Base-by-base conservation (phyloP, 2,113 vertebrate genomes). In the Eleginops maclovinus region DNA sequence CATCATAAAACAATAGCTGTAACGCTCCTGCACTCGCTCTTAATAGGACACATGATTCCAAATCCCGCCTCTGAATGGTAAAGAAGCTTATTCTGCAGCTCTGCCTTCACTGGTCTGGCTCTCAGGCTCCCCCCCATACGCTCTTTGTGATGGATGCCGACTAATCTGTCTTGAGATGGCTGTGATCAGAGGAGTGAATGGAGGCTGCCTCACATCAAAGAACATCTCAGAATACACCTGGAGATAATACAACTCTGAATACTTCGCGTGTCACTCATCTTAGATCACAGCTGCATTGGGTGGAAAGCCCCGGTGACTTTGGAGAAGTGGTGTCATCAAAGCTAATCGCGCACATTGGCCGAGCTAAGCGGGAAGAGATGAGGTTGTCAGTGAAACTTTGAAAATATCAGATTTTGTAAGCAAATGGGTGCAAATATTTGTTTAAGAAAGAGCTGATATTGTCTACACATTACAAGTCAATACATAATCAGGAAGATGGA, bases 81-180 rank as follows among this genome's bases (percentile, higher is more conserved):
- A 91, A 89, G 85, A 70, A 75, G 92, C 87, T 91, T 90, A 90
- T 88, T 90, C 80, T 84, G 83, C 85, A n/a, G 85, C 87, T 87
- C 84, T 88, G 84, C 74, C 77, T 89, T 71, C 71, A 24, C 81
- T 0, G 70, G 83, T 63, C 61, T 61, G 71, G 81, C 88, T 85
- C 72, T 77, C 58, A 77, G 55, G 69, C 73, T 84, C 63, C 79
- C 82, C 70, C 82, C 58, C 31, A 69, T 72, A 82, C 14, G 4
- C n/a, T 73, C 87, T 89, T 79, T 91, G 87, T 89, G 89, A 91
- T 63, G 91, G 83, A 84, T 87, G 89, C 80, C 80, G 77, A 68
- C 79, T 89, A 92, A 92, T 93, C 89, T 91, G 90, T 76, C 66
- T 87, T 81, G 87, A 88, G 88, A 88, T 88, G 89, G 50, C 88